Evolutionary conservation across 2,888 invertebrate species (phyloP).

Genomic region (Mallateleia sp.): DNA sequence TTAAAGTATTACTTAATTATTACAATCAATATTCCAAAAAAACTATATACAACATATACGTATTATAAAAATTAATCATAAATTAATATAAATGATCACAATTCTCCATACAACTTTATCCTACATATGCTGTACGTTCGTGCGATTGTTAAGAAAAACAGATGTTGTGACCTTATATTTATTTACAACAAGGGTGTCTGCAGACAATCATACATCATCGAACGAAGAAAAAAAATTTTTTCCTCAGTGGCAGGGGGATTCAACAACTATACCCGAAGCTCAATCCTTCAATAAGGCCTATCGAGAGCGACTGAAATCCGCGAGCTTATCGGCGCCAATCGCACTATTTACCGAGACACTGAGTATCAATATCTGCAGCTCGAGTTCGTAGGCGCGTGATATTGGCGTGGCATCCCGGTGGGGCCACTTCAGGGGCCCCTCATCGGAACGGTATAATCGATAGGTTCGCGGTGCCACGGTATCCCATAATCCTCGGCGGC

Average conservation of each 20-base stretch:
- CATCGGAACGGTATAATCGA: conserved; percentile 66
- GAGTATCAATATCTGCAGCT: conserved; percentile 79
- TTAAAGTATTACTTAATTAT: too few relatives aligned
- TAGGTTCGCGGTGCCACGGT: conserved; percentile 62
- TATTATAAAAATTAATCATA: too few relatives aligned
- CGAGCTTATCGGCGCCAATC: conserved; percentile 76
- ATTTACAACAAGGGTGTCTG: not conserved
- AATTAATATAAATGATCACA: too few relatives aligned
- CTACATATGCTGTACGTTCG: too few relatives aligned
- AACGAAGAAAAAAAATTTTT: not conserved
- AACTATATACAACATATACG: too few relatives aligned
- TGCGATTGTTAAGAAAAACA: too few relatives aligned
- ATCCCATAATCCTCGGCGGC: conserved; percentile 67
- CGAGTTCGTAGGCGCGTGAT: conserved; percentile 79
- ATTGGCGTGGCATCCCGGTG: conserved; percentile 77
- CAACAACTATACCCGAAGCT: conserved; percentile 7
- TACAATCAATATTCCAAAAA: too few relatives aligned
- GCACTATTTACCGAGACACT: conserved; percentile 79
- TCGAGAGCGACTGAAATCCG: conserved; percentile 70
- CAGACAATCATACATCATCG: not conserved
- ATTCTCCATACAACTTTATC: too few relatives aligned
- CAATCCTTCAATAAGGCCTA: conserved; percentile 65
- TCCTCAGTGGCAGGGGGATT: not conserved
- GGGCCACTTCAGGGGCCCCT: conserved; percentile 74
- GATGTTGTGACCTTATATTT: too few relatives aligned